Conservation (phyloP, 2,113 vertebrate genomes). For the Leptodactylus fuscus region DNA sequence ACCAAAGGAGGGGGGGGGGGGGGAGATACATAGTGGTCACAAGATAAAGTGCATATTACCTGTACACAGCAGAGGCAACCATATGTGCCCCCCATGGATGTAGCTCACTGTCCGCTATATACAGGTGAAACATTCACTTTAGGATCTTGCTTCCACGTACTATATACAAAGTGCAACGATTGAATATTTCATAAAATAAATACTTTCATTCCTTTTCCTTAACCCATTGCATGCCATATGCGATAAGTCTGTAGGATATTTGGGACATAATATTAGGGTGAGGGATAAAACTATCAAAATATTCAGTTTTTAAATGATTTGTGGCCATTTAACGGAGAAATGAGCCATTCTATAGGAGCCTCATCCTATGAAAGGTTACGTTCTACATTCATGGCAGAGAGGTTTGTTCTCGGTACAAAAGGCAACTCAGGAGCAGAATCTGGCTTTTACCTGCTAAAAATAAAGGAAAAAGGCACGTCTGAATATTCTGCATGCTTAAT, state of each 20-base stretch:
- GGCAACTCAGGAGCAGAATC: conserved; percentile 69
- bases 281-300: neutral
- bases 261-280: neutral
- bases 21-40: neutral
- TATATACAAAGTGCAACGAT: conserved; percentile 28
- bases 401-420: conserved; percentile 87
- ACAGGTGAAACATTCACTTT: neutral
- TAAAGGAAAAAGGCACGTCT: conserved; percentile 91
- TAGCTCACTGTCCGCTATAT: neutral
- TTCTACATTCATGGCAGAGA: conserved; percentile 87
- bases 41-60: neutral
- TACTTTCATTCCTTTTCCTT: neutral
- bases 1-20: neutral
- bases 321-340: neutral
- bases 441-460: conserved; percentile 77
- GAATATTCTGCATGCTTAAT: conserved; percentile 77
- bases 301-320: neutral
- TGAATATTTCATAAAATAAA: conserved; percentile 1
- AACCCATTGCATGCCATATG: conserved; percentile 8
- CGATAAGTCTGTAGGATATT: neutral
- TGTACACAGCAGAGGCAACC: neutral
- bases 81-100: neutral
- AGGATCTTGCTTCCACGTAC: neutral
- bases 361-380: conserved; percentile 74
- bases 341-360: neutral